A percentile compares a stretch with the other conserved stretches of the same genome.
Evolutionary conservation across 2,797 vertebrate genomes (phyloP).

Genomic region (Aldrovandia affinis): DNA sequence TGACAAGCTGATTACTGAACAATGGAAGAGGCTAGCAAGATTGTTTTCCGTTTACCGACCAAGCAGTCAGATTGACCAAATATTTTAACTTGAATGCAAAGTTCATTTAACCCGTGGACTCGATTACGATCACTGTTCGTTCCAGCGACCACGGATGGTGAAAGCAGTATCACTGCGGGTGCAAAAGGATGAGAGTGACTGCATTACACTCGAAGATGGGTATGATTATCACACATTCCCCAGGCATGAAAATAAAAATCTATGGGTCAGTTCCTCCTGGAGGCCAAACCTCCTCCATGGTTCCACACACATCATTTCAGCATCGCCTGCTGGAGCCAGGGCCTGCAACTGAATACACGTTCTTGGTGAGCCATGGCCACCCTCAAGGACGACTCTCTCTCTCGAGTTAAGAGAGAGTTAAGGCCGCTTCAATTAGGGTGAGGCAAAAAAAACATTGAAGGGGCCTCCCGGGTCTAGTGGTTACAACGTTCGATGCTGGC

Average conservation of each 20-base stretch:
- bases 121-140: background rate
- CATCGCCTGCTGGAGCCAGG: background rate
- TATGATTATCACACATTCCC: background rate
- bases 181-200: too few species aligned
- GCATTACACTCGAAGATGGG: background rate
- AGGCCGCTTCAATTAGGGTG: background rate
- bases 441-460: background rate
- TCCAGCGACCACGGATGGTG: background rate
- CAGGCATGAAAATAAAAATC: background rate
- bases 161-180: background rate
- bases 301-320: background rate
- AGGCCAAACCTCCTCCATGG: background rate
- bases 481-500: too few species aligned
- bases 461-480: too few species aligned
- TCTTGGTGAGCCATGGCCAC: background rate
- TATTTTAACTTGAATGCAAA: background rate
- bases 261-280: background rate
- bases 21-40: background rate
- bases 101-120: background rate
- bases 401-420: too few species aligned
- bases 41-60: background rate
- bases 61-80: background rate
- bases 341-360: background rate
- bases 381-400: background rate
- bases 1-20: background rate